phyloP scores from a whole-genome alignment of 1,140 invertebrate species.

The Saccostrea cuccullata region DNA sequence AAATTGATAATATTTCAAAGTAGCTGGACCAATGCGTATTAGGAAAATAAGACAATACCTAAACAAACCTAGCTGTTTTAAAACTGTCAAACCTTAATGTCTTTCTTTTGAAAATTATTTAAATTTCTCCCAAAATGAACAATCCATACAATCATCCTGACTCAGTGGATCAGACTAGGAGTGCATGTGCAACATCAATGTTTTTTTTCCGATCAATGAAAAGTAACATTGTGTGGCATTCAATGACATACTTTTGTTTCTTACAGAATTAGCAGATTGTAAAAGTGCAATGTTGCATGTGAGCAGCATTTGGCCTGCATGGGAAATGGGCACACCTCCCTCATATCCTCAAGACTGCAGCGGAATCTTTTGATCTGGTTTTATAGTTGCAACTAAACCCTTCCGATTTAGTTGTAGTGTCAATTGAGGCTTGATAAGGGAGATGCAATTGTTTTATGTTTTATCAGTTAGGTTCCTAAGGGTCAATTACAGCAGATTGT shows the following conservation, averaged over 20 bases:
- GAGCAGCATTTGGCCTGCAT: neutral
- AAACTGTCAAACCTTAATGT: neutral
- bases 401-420: constrained; percentile 24
- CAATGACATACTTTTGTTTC: neutral
- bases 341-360: neutral
- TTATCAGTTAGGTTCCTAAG: constrained; percentile 24
- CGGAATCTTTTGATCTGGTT: constrained; percentile 20
- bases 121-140: neutral
- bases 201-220: neutral
- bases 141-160: neutral
- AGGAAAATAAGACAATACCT: no score
- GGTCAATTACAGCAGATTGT: constrained; percentile 30
- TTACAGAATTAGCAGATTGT: neutral
- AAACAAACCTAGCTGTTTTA: no score
- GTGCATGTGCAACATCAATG: neutral
- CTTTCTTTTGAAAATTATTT: neutral
- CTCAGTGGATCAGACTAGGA: neutral
- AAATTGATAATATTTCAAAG: no score
- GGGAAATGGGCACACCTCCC: neutral
- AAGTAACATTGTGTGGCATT: neutral
- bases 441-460: constrained; percentile 34
- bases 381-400: constrained; percentile 16
- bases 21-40: no score
- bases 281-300: neutral
- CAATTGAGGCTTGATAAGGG: constrained; percentile 29